These are phyloP conservation scores for Pseudorectes ferrugineus DNA, from an alignment of 2,113 vertebrate species.

Conservation along the genomic window DNA sequence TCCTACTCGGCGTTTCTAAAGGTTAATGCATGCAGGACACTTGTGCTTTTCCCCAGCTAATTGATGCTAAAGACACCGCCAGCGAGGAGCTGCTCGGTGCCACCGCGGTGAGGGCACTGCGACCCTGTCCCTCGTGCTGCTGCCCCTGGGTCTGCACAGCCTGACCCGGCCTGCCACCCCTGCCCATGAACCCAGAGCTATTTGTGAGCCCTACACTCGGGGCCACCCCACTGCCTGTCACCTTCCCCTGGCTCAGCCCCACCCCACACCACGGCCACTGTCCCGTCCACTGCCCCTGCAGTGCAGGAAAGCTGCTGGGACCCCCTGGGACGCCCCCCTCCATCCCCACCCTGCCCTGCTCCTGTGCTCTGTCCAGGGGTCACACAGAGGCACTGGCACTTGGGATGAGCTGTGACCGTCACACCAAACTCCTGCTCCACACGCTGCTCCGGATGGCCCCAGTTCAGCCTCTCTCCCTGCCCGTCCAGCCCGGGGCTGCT, in stretches of 20 bases:
- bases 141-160: not conserved
- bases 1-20: not conserved
- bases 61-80: not conserved
- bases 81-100: not conserved
- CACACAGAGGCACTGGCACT: fast-evolving
- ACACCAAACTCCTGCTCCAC: not conserved
- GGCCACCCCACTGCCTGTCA: not conserved
- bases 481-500: fast-evolving
- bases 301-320: not conserved
- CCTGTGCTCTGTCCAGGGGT: not conserved
- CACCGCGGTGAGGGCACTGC: not conserved
- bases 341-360: not conserved
- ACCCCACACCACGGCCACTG: fast-evolving
- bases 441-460: not conserved
- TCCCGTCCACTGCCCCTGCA: not conserved
- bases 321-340: not conserved
- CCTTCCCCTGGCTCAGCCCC: not conserved
- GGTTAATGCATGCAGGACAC: not conserved
- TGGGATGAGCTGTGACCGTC: not conserved
- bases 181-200: not conserved
- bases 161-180: not conserved
- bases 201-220: not conserved
- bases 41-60: not conserved
- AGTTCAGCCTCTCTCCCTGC: not conserved
- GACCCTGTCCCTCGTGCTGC: not conserved